Base-by-base conservation (phyloP, 2,113 vertebrate species). In the Platycercus adscitus region DNA sequence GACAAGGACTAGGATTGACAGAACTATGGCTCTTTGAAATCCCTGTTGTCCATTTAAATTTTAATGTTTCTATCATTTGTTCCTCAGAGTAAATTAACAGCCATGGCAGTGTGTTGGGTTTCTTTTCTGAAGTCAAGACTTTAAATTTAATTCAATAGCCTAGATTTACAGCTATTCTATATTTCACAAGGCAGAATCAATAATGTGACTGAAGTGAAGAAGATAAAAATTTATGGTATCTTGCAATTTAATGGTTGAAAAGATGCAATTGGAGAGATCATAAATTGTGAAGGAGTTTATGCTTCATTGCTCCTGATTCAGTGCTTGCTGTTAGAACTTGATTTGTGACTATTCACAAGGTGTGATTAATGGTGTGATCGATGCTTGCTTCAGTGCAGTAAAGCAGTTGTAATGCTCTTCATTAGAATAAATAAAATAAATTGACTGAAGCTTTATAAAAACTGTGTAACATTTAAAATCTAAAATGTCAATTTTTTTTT, bases 371-470 rank as follows among this genome's bases (percentile, higher is more conserved):
- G 99, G 98, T 98, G 99, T 99, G 99, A 99, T 99, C 99, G 99
- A 99, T 99, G 99, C 98, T 98, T 98, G 98, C 98, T 98, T 98
- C 98, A 97, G 98, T 98, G 99, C 99, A 98, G 99, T 99, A 99
- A 99, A 99, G 98, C 99, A 98, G 98, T 99, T 98, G 99, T 99
- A 99, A 99, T 99, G 99, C 99, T 99, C 99, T 99, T 99, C 99
- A 99, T 99, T 99, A 99, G 99, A 99, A 99, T 99, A 99, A 99
- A 99, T 99, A 99, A 99, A 99, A 99, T 99, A 99, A 99, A 99
- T 99, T 99, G 99, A 99, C 99, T 99, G 99, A 99, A 99, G 99
- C 99, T 99, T 99, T 99, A 99, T 99, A 99, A 99, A 99, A 99
- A 99, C 99, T 99, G 99, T 99, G 99, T 99, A 99, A 99, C 99